These are phyloP conservation scores for Smittia aterrima DNA, from an alignment of 2,888 invertebrate genomes.

Conservation along the genomic window DNA sequence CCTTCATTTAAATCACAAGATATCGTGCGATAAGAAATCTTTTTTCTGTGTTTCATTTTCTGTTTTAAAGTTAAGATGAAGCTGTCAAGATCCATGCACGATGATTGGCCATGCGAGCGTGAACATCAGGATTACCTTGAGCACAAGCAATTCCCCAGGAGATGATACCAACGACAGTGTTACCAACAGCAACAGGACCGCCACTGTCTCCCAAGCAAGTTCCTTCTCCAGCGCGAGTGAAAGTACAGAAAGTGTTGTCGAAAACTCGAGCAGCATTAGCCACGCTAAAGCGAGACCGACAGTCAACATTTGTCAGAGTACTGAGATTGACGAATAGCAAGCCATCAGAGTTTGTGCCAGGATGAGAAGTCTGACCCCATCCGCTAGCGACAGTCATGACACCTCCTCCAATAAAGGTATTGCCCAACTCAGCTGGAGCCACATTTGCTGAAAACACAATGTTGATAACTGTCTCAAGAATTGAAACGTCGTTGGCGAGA, in stretches of 20 bases:
- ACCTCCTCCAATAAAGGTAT: background rate
- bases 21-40: too few relatives aligned
- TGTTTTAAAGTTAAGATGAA: too few relatives aligned
- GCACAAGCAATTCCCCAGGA: constrained; percentile 48
- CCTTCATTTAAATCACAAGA: too few relatives aligned
- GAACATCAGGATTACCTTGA: constrained; percentile 47
- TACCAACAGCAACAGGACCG: constrained; percentile 44
- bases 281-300: constrained; percentile 14
- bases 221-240: constrained; percentile 33
- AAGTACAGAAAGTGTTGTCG: constrained; percentile 42
- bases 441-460: background rate
- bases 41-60: too few relatives aligned
- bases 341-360: constrained; percentile 6
- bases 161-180: constrained; percentile 45
- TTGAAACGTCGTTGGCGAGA: background rate
- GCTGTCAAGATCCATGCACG: background rate
- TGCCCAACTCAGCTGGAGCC: background rate
- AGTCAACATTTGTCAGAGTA: constrained; percentile 42
- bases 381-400: background rate
- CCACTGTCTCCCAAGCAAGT: constrained; percentile 45
- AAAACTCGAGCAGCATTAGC: constrained; percentile 30
- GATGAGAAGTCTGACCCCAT: constrained; percentile 42
- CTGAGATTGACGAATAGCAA: constrained; percentile 28
- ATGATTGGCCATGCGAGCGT: constrained; percentile 43
- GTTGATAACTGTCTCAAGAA: background rate